These are phyloP conservation scores for Equus quagga DNA, from an alignment of 2,113 vertebrate species.

Conservation along the genomic window DNA sequence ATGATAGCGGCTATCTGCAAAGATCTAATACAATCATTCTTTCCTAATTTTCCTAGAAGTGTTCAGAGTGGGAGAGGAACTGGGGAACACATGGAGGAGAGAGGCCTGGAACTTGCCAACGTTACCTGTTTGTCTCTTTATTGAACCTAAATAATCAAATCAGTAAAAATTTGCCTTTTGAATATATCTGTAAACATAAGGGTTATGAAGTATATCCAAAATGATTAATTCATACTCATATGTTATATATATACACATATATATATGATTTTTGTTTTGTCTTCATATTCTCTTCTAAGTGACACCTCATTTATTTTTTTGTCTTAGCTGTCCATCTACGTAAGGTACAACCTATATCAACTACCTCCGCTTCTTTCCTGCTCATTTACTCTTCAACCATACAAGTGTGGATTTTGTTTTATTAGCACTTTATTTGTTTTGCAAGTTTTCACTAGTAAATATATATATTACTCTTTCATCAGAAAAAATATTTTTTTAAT, in stretches of 20 bases:
- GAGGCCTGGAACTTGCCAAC: not conserved
- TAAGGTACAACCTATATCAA: not conserved
- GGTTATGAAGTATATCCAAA: not conserved
- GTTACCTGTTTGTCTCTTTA: not conserved
- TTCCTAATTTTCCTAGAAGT: not conserved
- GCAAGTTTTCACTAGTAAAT: not conserved
- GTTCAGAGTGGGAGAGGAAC: not conserved
- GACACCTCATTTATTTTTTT: not conserved
- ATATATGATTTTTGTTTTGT: not conserved
- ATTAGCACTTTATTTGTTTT: not conserved
- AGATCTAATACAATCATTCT: not conserved
- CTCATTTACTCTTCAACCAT: not conserved
- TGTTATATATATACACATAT: not conserved
- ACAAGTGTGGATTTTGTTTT: not conserved
- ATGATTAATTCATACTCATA: not conserved
- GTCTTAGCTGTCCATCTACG: not conserved
- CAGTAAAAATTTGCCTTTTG: not conserved
- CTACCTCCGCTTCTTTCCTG: not conserved
- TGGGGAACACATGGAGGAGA: not conserved
- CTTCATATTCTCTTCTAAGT: not conserved
- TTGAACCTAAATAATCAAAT: not conserved
- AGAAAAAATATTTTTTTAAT: not conserved
- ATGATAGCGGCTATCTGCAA: not conserved
- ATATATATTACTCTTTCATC: not conserved
- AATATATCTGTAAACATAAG: not conserved